A percentile compares a stretch with the other conserved stretches of the same genome.
Conservation (phyloP, 2,888 invertebrate species). For the Galerucella pusilla region DNA sequence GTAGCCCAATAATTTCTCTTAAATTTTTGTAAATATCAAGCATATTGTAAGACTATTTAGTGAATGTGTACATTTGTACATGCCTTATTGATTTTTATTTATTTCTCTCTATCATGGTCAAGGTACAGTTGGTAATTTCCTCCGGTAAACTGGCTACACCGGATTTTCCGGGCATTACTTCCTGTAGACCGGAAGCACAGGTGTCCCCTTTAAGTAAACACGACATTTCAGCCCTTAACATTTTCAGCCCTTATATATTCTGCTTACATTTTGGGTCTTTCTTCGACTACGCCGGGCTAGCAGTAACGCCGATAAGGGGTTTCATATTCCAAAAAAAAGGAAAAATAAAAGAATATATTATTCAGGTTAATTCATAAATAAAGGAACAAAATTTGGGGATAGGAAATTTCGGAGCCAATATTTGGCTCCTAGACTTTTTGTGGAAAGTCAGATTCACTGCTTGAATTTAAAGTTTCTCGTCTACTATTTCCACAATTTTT, state of each 20-base stretch:
- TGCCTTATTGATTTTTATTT: conserved; percentile 33
- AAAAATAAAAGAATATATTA: too few species aligned
- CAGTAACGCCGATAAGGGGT: background rate
- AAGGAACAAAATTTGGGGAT: too few species aligned
- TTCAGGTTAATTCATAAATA: too few species aligned
- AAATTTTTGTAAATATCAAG: too few species aligned
- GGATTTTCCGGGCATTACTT: conserved; percentile 57
- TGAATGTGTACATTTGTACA: background rate
- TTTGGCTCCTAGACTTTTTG: too few species aligned
- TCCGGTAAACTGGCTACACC: conserved; percentile 50
- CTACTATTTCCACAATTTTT: too few species aligned
- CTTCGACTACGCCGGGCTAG: conserved; percentile 25
- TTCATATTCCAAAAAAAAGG: background rate
- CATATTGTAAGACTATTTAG: background rate
- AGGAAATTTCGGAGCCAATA: too few species aligned
- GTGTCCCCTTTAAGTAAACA: conserved; percentile 62
- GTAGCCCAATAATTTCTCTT: too few species aligned
- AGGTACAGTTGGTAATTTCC: conserved; percentile 45
- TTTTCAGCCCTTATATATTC: conserved; percentile 42
- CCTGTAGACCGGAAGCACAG: conserved; percentile 60
- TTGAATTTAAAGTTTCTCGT: too few species aligned
- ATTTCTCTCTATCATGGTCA: conserved; percentile 40
- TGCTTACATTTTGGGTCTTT: conserved; percentile 33
- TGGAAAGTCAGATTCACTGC: too few species aligned
- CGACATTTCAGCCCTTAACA: conserved; percentile 51